Conservation (phyloP, 2,797 vertebrate species). For the Hydrophis major region DNA sequence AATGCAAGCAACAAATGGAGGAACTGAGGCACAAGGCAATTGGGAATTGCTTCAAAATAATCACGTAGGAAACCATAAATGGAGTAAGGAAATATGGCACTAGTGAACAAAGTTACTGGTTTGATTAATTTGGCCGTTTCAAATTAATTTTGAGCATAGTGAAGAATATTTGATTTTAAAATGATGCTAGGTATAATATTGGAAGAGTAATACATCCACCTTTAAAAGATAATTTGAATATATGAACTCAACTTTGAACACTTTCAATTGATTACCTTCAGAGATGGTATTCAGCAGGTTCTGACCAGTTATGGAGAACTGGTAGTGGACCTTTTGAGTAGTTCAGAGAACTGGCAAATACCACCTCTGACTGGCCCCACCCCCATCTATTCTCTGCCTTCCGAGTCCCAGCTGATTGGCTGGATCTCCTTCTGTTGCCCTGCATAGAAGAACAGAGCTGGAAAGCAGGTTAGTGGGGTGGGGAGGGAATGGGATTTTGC, state of each 20-base stretch:
- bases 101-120: background rate
- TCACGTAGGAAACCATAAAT: background rate
- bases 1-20: conserved; percentile 27
- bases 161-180: background rate
- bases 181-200: background rate
- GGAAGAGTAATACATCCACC: background rate
- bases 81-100: background rate
- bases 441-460: no score
- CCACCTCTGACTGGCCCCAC: no score
- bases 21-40: conserved; percentile 32
- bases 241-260: background rate
- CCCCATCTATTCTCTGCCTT: no score
- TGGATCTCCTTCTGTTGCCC: no score
- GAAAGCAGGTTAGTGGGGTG: no score
- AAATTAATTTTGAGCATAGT: background rate
- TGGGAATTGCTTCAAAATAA: background rate
- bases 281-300: no score
- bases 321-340: no score
- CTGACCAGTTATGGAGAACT: no score
- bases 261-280: no score
- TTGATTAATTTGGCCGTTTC: background rate
- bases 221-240: background rate
- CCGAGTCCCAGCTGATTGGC: no score
- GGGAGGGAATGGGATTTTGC: no score
- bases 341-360: no score